Base-by-base conservation (phyloP, 2,113 vertebrate species). In the Austrofundulus limnaeus region DNA sequence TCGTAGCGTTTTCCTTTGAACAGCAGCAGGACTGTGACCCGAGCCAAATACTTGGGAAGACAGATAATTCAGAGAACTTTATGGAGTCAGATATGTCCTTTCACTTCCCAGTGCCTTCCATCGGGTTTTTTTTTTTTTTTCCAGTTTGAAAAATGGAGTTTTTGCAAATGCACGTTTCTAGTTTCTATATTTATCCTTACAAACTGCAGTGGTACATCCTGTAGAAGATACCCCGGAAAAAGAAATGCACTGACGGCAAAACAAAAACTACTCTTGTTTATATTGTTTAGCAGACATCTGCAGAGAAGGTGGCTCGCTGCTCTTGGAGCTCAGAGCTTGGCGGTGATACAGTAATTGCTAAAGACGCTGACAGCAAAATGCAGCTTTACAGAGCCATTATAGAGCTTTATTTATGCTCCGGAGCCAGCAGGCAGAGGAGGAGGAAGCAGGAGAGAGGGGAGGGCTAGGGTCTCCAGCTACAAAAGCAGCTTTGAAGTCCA, bases 321-420 rank as follows among this genome's bases (percentile, higher is more conserved):
- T 86, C 68, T 85, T 47, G 47, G 74, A 72, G 77, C 80, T 82
- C 62, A 80, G 70, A 83, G 80, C 67, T 85, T 80, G 80, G 72
- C 70, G 25, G 76, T 57, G 75, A 84, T 81, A 80, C 87, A 82
- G 88, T 90, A 90, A 92, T 89, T 88, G 89, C 87, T 87, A 85
- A 90, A 88, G 88, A 90, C 73, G 84, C 80, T 91, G 90, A 91
- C 91, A 89, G 90, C 86, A 59, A 86, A 87, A 92, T 67, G 87
- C 89, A 85, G 88, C 88, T 90, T n/a, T 86, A 89, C 85, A 80
- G 89, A 83, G 76, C 86, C 84, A 91, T 91, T 91, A 91, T 88
- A 85, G 75, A 78, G 84, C 83, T 88, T 89, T 91, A 91, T 92
- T 92, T 90, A 90, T 90, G 91, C 85, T 86, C 75, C 67, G 66